phyloP scores from a whole-genome alignment of 2,797 vertebrate species.

The Enteromius treurensis region DNA sequence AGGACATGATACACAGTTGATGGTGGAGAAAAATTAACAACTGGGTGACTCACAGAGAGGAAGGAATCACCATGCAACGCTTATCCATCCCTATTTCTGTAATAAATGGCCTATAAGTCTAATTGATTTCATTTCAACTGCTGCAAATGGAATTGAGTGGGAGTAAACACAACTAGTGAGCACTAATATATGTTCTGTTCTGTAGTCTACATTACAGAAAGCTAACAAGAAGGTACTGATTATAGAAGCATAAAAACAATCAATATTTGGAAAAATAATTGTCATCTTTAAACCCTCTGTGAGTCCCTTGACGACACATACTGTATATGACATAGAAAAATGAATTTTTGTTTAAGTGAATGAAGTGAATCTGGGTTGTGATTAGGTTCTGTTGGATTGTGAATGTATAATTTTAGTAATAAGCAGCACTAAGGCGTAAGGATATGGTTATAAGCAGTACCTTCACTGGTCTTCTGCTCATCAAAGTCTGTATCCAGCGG shows the following conservation, averaged over 20 bases:
- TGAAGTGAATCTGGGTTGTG: slow-evolving; percentile 10
- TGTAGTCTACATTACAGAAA: neutral
- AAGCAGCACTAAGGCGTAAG: neutral
- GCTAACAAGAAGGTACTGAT: neutral
- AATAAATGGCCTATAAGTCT: neutral
- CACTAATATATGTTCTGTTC: slow-evolving; percentile 10
- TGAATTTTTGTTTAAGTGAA: slow-evolving; percentile 10
- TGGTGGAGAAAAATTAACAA: slow-evolving; percentile 51
- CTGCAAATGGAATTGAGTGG: slow-evolving; percentile 25
- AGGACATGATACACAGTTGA: slow-evolving; percentile 69
- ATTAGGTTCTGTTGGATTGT: slow-evolving; percentile 6
- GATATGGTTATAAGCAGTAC: slow-evolving; percentile 68
- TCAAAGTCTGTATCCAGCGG: slow-evolving; percentile 92
- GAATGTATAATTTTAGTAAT: slow-evolving; percentile 11
- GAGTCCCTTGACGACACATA: slow-evolving; percentile 6
- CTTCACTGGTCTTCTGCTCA: slow-evolving; percentile 86
- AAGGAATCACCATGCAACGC: slow-evolving; percentile 28
- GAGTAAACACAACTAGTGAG: slow-evolving; percentile 1
- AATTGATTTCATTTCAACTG: slow-evolving; percentile 6
- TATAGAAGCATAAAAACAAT: neutral
- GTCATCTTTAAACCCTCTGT: neutral
- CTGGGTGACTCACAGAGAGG: slow-evolving; percentile 32
- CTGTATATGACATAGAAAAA: slow-evolving; percentile 23
- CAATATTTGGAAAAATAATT: neutral
- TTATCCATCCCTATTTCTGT: slow-evolving; percentile 24